Evolutionary conservation across 2,113 vertebrate species (phyloP), one percentile per base, ranked within the genome.

Genomic region (Sinocyclocheilus maitianheensis): DNA sequence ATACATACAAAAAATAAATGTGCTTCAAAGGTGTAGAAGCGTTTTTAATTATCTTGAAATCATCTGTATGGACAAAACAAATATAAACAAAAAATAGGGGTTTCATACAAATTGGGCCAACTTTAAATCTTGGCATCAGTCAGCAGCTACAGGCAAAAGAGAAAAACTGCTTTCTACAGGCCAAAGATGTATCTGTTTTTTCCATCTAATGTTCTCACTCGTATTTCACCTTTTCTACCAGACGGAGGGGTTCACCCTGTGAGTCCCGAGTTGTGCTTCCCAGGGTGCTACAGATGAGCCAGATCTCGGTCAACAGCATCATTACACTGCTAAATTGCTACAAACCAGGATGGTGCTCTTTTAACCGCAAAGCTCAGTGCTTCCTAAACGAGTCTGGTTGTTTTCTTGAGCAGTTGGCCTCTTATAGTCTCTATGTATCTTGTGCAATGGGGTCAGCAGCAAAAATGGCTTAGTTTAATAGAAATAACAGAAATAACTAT

Each of bases 131-230:
- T 30, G 40, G n/a, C 60, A 26, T 81, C 40, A 20, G 62, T 22
- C 22, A 46, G 58, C 58, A 65, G 48, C 65, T 30, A 34, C 30
- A 71, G 30, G 71, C 12, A 83, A 43, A 43, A 83, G 8, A 69
- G 55, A 12, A 34, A 22, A 34, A 4, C 37, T 12, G 37, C 74
- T 53, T 40, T 48, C 53, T 76, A 24, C 16, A 63, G n/a, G 16
- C 71, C 13, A 63, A 55, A 48, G 14, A 53, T 60, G 76, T 46
- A 46, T 87, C 76, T 80, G 69, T 87, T 84, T n/a, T 84, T 84
- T 72, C 81, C 37, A 87, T 87, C 51, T 72, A 63, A 79, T 62
- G 53, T 48, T 79, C 72, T 69, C 48, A 55, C 7, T 18, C 30
- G 13, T 11, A 18, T 53, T 77, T 77, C 26, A 51, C 46, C 16